Conservation (phyloP, 2,888 invertebrate species). For the Platycheirus albimanus region DNA sequence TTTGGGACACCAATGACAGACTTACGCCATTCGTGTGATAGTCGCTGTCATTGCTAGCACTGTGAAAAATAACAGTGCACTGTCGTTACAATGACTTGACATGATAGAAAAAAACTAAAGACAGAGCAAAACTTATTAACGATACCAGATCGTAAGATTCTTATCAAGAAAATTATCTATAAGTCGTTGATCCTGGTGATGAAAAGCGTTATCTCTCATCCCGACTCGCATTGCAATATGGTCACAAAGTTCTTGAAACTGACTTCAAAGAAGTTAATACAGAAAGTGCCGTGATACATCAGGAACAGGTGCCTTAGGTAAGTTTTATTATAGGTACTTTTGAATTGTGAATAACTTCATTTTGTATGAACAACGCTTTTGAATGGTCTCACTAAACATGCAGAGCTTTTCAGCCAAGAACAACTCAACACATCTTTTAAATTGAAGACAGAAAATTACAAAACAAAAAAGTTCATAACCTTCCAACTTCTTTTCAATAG, state of each 20-base stretch:
- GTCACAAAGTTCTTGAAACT: constrained; percentile 89
- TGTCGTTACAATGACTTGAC: too few relatives aligned
- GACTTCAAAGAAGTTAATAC: constrained; percentile 89
- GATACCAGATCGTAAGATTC: constrained; percentile 81
- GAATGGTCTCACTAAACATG: constrained; percentile 85
- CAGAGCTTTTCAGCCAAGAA: constrained; percentile 82
- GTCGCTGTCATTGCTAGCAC: too few relatives aligned
- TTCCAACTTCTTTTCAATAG: constrained; percentile 84
- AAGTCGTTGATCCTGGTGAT: constrained; percentile 93
- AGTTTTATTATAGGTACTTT: not conserved
- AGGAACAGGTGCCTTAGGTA: constrained; percentile 81
- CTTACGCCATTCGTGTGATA: too few relatives aligned
- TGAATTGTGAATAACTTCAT: too few relatives aligned
- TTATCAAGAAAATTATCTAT: constrained; percentile 70
- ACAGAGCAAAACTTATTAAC: constrained; percentile 85
- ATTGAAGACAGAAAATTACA: constrained; percentile 82
- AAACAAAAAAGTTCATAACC: constrained; percentile 86
- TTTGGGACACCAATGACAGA: too few relatives aligned
- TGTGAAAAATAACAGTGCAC: too few relatives aligned
- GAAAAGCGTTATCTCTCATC: constrained; percentile 94
- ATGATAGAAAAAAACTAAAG: too few relatives aligned
- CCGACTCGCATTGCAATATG: constrained; percentile 87
- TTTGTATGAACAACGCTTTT: too few relatives aligned
- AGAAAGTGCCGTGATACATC: constrained; percentile 86
- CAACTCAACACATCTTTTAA: constrained; percentile 74